These are phyloP conservation scores for Dryobota labecula DNA, from an alignment of 2,888 invertebrate genomes.

Conservation along the genomic window DNA sequence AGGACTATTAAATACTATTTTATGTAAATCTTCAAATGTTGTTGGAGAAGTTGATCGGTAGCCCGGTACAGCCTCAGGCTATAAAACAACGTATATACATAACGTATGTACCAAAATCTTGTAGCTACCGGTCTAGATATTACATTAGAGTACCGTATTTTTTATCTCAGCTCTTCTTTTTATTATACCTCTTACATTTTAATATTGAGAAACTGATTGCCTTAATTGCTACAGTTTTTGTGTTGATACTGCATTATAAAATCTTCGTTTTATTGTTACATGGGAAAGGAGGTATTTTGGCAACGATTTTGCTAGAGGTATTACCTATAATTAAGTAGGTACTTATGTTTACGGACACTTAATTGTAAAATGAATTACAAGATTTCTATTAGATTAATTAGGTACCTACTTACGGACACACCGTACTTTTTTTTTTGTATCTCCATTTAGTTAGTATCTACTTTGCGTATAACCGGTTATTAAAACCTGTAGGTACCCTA, in stretches of 20 bases:
- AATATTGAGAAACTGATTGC: slow-evolving; percentile 44
- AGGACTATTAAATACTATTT: slow-evolving; percentile 44
- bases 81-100: too few species aligned
- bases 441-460: not conserved
- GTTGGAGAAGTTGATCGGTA: slow-evolving; percentile 54
- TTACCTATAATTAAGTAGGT: not conserved
- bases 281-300: slow-evolving; percentile 4
- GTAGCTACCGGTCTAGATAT: slow-evolving; percentile 59
- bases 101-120: slow-evolving; percentile 47
- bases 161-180: slow-evolving; percentile 45
- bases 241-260: slow-evolving; percentile 36
- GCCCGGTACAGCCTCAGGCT: slow-evolving; percentile 63
- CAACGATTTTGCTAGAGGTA: not conserved
- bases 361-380: not conserved
- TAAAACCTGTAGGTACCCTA: not conserved
- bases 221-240: slow-evolving; percentile 55
- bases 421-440: not conserved
- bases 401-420: not conserved
- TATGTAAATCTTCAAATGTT: slow-evolving; percentile 52
- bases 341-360: not conserved
- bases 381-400: not conserved
- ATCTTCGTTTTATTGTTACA: slow-evolving; percentile 32
- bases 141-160: slow-evolving; percentile 43
- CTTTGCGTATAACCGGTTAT: not conserved
- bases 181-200: slow-evolving; percentile 39